These are phyloP conservation scores for Megamerina dolium DNA, from an alignment of 2,888 invertebrate species.

Conservation along the genomic window DNA sequence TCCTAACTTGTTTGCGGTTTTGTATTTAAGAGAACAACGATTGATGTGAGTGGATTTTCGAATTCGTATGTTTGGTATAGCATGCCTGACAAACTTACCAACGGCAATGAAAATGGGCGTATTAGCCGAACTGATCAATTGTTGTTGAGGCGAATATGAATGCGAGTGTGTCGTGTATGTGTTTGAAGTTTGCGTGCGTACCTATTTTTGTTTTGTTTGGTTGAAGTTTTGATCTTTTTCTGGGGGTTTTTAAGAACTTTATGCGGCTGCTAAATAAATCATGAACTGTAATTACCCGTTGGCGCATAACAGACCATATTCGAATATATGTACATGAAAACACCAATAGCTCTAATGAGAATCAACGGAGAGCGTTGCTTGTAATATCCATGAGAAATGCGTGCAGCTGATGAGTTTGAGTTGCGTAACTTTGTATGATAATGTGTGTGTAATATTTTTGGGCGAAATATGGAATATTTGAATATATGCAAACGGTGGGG, in stretches of 20 bases:
- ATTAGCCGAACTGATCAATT: conserved; percentile 42
- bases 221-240: conserved; percentile 2
- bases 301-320: conserved; percentile 31
- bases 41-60: no score
- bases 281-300: conserved; percentile 48
- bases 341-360: background rate
- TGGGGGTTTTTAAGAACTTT: conserved; percentile 12
- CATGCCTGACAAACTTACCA: background rate
- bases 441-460: background rate
- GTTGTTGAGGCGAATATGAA: conserved; percentile 22
- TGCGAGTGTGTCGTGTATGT: no score
- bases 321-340: background rate
- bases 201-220: background rate
- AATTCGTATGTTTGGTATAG: no score
- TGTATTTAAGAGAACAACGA: background rate
- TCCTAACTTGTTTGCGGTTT: background rate
- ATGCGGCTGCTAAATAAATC: conserved; percentile 37
- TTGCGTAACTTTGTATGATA: background rate
- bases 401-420: conserved; percentile 5
- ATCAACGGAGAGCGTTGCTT: no score
- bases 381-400: conserved; percentile 6
- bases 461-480: background rate
- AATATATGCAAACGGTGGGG: background rate
- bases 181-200: no score
- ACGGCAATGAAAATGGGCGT: conserved; percentile 18